These are phyloP conservation scores for Diadegma fenestrale DNA, from an alignment of 2,888 invertebrate genomes.

Conservation along the genomic window DNA sequence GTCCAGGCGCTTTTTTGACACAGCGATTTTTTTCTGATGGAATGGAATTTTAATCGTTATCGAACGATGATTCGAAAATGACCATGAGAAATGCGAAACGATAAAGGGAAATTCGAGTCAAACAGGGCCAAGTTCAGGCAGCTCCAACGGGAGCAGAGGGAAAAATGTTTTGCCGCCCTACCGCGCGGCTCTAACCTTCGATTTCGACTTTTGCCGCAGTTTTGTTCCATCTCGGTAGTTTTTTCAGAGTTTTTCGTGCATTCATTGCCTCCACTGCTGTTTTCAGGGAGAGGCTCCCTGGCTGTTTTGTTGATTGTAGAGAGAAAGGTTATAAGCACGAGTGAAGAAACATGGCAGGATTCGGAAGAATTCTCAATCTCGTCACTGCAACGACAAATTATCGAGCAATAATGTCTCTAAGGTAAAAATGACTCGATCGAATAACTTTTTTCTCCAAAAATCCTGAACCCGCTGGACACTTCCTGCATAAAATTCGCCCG, in stretches of 20 bases:
- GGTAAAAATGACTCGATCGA: slow-evolving; percentile 64
- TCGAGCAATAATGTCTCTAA: slow-evolving; percentile 57
- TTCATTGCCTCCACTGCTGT: too few species aligned
- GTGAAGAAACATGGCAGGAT: slow-evolving; percentile 70
- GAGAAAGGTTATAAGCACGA: slow-evolving; percentile 23
- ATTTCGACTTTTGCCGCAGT: not conserved
- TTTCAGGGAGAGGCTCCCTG: too few species aligned
- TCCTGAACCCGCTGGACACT: slow-evolving; percentile 71
- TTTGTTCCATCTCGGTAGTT: not conserved
- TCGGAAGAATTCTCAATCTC: slow-evolving; percentile 60
- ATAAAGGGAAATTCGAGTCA: not conserved
- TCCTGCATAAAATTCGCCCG: slow-evolving; percentile 58
- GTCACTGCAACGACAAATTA: slow-evolving; percentile 29
- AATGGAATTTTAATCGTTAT: too few species aligned
- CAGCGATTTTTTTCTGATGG: too few species aligned
- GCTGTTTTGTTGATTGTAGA: not conserved
- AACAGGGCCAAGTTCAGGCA: not conserved
- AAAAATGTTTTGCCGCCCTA: too few species aligned
- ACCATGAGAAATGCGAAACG: not conserved
- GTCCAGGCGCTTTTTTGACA: too few species aligned
- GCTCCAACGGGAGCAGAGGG: not conserved
- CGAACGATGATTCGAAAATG: not conserved
- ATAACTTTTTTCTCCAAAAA: slow-evolving; percentile 72
- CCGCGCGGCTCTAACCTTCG: not conserved
- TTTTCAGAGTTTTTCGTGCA: too few species aligned